Base-by-base conservation (phyloP, 1,140 invertebrate genomes). In the Drosophila pachea region DNA sequence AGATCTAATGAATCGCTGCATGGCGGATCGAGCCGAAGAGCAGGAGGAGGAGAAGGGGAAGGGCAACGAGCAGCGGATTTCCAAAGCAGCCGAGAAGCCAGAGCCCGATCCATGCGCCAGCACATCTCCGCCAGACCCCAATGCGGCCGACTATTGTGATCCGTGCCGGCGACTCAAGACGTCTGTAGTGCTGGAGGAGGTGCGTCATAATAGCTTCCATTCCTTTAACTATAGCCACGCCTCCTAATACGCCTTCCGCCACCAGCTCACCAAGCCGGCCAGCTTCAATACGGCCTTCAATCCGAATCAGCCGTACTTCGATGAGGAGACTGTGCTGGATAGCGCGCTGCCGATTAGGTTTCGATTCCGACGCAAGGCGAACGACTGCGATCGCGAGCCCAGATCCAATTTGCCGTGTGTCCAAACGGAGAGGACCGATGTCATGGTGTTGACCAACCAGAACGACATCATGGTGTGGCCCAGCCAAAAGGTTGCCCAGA, bases 401-500 rank as follows among this genome's bases (percentile, higher is more conserved):
- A 7, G 58, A 12, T 40, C 40, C n/a, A 66, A 67, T 11, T 52
- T 86, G 4, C 62, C 84, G 35, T 77, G 70, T 48, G 67, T 50
- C 11, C 32, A 40, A 1, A 81, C 76, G 5, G 64, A 78, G 2
- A 86, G 64, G 7, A 86, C 81, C 12, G 86, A 86, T 9, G 82
- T 86, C 0, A 73, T 86, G 22, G 71, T 86, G 4, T 48, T 86
- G 12, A 74, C 81, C 11, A 86, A 86, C 53, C 68, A 58, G 12
- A 74, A 70, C 22, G 81, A 86, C 36, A 61, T 86, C 2, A 65
- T 86, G 74, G 81, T 86, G 4, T 86, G 81, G 82, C 81, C 81
- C 32, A 81, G 81, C 6, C 81, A 86, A 9, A 65, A 72, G 4
- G 81, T 86, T 16, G 61, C 74, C 4, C 81, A 86, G 58, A 86